These are phyloP conservation scores for Dufourea novaeangliae DNA, from an alignment of 1,140 invertebrate genomes.

Conservation along the genomic window DNA sequence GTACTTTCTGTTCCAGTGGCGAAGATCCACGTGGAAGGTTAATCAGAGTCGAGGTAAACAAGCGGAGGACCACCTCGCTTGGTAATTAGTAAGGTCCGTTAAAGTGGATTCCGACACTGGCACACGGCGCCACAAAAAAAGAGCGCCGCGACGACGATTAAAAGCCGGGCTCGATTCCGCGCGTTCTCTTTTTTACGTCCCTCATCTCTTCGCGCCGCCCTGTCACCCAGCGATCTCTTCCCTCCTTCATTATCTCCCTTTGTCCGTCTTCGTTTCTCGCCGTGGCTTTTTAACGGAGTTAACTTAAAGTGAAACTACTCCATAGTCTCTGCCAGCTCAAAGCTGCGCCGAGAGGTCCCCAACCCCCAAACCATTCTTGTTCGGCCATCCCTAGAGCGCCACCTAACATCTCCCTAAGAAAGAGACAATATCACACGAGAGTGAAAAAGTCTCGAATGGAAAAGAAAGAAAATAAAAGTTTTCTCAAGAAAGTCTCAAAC, in stretches of 20 bases:
- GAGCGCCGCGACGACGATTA: slow-evolving; percentile 57
- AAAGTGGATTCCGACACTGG: slow-evolving; percentile 67
- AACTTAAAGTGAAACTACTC: slow-evolving; percentile 2
- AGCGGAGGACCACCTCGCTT: slow-evolving; percentile 58
- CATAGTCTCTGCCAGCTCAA: not conserved
- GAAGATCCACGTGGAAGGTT: slow-evolving; percentile 57
- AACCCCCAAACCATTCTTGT: not conserved
- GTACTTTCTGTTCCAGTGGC: slow-evolving; percentile 3
- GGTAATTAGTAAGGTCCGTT: slow-evolving; percentile 73
- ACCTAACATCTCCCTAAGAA: too few species aligned
- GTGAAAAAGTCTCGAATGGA: too few species aligned
- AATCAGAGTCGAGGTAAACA: slow-evolving; percentile 75
- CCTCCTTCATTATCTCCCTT: not conserved
- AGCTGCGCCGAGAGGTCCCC: not conserved
- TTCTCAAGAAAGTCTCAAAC: too few species aligned
- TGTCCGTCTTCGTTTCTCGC: not conserved
- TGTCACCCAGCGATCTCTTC: slow-evolving; percentile 54
- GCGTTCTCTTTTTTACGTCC: not conserved
- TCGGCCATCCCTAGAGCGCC: too few species aligned
- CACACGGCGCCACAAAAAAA: slow-evolving; percentile 52
- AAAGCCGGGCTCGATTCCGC: slow-evolving; percentile 53
- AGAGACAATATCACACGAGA: too few species aligned
- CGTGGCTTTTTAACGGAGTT: not conserved
- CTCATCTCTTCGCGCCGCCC: slow-evolving; percentile 19
- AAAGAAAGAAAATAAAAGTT: too few species aligned